phyloP scores from a whole-genome alignment of 2,113 vertebrate genomes.

The Pagrus major region DNA sequence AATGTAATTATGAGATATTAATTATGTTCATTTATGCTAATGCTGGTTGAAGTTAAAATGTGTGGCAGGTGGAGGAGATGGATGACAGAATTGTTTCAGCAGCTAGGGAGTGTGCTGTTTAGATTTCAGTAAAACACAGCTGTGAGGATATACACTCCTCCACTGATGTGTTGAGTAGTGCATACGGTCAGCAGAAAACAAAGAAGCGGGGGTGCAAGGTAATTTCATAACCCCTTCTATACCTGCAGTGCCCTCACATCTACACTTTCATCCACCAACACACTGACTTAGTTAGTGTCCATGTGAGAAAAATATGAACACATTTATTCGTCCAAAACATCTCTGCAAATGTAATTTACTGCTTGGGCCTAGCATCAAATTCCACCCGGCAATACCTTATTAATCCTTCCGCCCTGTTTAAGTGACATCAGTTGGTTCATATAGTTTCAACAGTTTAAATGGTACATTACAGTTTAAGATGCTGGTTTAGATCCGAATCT shows the following conservation, averaged over 20 bases:
- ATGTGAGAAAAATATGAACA: constrained; percentile 8
- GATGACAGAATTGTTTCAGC: constrained; percentile 8
- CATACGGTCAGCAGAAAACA: constrained; percentile 31
- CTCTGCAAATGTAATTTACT: neutral
- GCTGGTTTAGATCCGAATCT: neutral
- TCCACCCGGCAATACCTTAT: neutral
- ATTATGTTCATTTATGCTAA: constrained; percentile 30
- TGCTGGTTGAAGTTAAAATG: constrained; percentile 26
- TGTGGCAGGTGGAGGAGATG: neutral
- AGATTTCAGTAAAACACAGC: constrained; percentile 16
- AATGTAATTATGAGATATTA: constrained; percentile 38
- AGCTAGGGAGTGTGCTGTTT: constrained; percentile 3
- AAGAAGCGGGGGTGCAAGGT: constrained; percentile 15
- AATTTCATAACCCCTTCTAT: constrained; percentile 28
- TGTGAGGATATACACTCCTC: constrained; percentile 22
- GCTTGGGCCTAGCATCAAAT: neutral
- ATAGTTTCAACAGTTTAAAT: neutral
- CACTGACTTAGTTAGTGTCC: constrained; percentile 4
- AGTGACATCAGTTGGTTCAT: neutral
- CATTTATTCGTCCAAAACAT: no score
- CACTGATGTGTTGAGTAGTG: constrained; percentile 14
- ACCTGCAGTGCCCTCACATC: constrained; percentile 36
- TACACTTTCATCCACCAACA: constrained; percentile 39
- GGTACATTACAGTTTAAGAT: neutral
- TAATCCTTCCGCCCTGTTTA: neutral